Percentiles rank a stretch among this genome's conserved stretches.
These are phyloP conservation scores for Cygnus atratus DNA, from an alignment of 2,113 vertebrate species.

Conservation along the genomic window DNA sequence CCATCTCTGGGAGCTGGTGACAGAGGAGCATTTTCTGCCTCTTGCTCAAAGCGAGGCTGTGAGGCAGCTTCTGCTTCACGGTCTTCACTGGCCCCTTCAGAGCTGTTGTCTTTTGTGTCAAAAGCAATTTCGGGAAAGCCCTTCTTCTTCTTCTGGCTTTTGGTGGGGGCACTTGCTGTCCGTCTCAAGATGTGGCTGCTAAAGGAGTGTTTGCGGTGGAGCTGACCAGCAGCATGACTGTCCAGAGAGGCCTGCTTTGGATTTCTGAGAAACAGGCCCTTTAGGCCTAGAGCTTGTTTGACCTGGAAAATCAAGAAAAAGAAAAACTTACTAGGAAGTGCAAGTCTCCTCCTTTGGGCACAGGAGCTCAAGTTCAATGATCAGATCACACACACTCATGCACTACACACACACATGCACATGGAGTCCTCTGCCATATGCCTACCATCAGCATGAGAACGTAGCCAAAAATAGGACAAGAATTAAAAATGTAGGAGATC, in stretches of 20 bases:
- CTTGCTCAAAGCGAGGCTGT: constrained; percentile 76
- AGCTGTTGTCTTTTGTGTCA: constrained; percentile 86
- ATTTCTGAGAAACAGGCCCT: constrained; percentile 97
- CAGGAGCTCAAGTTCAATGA: not conserved
- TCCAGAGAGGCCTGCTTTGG: constrained; percentile 98
- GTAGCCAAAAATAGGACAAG: not conserved
- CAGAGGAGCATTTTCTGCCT: constrained; percentile 70
- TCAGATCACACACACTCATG: not conserved
- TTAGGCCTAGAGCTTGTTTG: constrained; percentile 92
- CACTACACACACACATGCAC: too few species aligned
- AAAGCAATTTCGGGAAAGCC: constrained; percentile 89
- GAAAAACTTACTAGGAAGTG: not conserved
- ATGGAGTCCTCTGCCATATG: not conserved
- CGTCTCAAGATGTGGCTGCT: constrained; percentile 92
- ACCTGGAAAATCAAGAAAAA: constrained; percentile 77
- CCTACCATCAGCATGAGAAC: not conserved
- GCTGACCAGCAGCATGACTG: constrained; percentile 97
- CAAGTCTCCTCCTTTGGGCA: not conserved
- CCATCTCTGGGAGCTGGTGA: constrained; percentile 62
- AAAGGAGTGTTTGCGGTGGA: constrained; percentile 89
- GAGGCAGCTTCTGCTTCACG: constrained; percentile 74
- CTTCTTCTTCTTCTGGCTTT: constrained; percentile 90
- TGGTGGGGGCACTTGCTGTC: constrained; percentile 95
- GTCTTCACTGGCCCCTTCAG: constrained; percentile 83
- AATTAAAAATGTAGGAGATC: not conserved